Percentiles rank a stretch among this genome's conserved stretches.
Conservation (phyloP, 1,140 invertebrate species). For the Subanguina moxae region DNA sequence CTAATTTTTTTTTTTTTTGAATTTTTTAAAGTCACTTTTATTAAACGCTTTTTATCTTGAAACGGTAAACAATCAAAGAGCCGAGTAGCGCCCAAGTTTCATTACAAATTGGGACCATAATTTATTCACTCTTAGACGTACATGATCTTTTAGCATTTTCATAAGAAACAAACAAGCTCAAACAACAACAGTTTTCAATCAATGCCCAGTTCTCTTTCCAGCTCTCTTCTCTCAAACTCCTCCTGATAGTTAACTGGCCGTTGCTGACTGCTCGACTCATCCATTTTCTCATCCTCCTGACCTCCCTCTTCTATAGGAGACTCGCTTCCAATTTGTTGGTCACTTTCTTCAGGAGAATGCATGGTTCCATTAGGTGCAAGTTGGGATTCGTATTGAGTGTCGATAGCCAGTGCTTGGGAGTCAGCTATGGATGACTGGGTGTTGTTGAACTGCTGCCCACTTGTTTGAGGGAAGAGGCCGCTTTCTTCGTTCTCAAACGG, state of each 20-base stretch:
- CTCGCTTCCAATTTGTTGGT: not conserved
- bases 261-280: not conserved
- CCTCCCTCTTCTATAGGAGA: not conserved
- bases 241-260: not conserved
- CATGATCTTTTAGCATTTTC: too few species aligned
- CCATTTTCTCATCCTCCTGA: not conserved
- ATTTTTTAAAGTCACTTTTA: too few species aligned
- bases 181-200: not conserved
- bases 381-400: too few species aligned
- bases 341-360: too few species aligned
- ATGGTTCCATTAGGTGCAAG: too few species aligned
- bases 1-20: too few species aligned
- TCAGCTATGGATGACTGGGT: not conserved
- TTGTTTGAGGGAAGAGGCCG: not conserved
- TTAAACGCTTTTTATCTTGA: too few species aligned
- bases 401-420: not conserved
- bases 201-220: conserved; percentile 4
- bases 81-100: too few species aligned
- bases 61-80: too few species aligned
- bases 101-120: too few species aligned
- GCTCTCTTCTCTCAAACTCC: not conserved
- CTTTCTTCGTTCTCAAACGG: too few species aligned
- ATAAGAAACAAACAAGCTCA: not conserved
- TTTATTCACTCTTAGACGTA: too few species aligned
- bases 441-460: not conserved